Evolutionary conservation across 2,888 invertebrate species (phyloP).

Genomic region (Opisthograptis luteolata): DNA sequence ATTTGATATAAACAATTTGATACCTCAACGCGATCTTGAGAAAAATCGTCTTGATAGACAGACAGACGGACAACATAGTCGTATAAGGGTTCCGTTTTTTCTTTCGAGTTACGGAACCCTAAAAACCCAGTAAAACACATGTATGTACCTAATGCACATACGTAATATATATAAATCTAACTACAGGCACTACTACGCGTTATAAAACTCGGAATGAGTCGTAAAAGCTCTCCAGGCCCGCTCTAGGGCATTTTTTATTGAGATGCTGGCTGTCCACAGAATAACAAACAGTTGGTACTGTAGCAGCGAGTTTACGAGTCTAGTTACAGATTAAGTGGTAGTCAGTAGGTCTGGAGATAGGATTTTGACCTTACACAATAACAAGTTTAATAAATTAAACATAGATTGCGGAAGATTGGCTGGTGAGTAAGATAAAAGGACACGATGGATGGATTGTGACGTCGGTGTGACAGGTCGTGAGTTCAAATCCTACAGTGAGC

Average conservation of each 20-base stretch:
- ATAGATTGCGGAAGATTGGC: not conserved
- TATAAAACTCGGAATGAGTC: slow-evolving; percentile 65
- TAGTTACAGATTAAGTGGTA: slow-evolving; percentile 13
- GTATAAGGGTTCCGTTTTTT: no score
- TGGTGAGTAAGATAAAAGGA: no score
- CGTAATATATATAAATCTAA: no score
- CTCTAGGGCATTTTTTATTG: slow-evolving; percentile 71
- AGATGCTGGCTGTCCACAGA: slow-evolving; percentile 56
- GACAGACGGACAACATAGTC: no score
- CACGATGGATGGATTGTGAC: no score
- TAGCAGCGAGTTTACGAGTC: slow-evolving; percentile 12
- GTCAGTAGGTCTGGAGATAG: slow-evolving; percentile 38
- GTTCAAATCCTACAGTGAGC: no score
- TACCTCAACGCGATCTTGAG: no score
- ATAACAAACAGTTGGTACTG: slow-evolving; percentile 6
- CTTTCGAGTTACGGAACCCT: no score
- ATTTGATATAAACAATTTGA: no score
- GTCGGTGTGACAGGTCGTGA: no score
- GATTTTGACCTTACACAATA: slow-evolving; percentile 66
- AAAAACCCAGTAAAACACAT: not conserved
- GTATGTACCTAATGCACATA: no score
- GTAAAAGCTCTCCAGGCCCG: slow-evolving; percentile 56
- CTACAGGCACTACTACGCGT: slow-evolving; percentile 30
- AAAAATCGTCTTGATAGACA: no score
- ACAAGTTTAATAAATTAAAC: slow-evolving; percentile 36